Evolutionary conservation across 1,140 invertebrate genomes (phyloP), one percentile per base, ranked within the genome.

Genomic region (Ostrea denselamellosa): DNA sequence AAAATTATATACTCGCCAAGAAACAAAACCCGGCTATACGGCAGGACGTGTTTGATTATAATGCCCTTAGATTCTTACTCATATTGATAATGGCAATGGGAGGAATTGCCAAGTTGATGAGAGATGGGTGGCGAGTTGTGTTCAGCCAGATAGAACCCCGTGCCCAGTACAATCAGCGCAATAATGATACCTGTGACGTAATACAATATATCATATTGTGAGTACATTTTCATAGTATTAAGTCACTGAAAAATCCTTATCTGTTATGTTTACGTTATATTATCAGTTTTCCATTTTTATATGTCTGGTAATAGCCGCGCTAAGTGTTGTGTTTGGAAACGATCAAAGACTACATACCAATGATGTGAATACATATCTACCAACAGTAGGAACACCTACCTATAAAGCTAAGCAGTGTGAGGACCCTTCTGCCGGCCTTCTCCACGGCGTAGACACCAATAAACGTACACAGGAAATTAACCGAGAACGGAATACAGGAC

Each of bases 391-490:
- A 62, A 17, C 10, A 85, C 85, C 86, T 71, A 93, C 92, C 92
- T 90, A 94, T 94, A 95, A 90, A 93, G 86, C 58, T 96, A 89
- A 90, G 93, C 2, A 96, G 91, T 0, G 95, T 95, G 0, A 97
- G 93, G 9, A 94, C 91, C 53, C 96, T 93, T 83, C 96, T 91
- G 4, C 96, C 96, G 12, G 96, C 90, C 54, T 94, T 93, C 88
- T 97, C 96, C 7, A 97, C 96, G 8, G 96, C 91, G 88, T 93
- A 95, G 53, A 97, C 92, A 34, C 96, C 96, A 89, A 96, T 93
- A 89, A 97, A 96, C 7, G 96, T 96, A 85, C 94, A 96, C 17
- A 96, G 85, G 90, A 96, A 96, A 90, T 96, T 96, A 87, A 96
- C 94, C 17, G 93, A 90, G 77, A 96, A 93, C n/a, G 95, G 96